Base-by-base conservation (phyloP, 2,113 vertebrate genomes). In the Thunnus maccoyii region DNA sequence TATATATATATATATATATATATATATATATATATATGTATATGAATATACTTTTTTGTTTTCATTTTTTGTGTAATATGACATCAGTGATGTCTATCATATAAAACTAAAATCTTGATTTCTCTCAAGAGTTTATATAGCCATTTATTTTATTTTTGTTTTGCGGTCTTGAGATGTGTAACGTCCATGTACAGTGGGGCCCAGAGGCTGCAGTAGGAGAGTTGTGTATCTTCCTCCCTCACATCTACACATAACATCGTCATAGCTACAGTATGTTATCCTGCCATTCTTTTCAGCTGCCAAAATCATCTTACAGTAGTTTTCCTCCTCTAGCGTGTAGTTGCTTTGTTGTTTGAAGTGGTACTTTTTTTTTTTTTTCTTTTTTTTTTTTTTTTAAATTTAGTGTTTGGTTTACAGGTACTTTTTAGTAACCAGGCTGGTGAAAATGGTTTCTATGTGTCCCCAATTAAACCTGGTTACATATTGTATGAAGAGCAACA, bases 81-180 rank as follows among this genome's bases (percentile, higher is more conserved):
- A 99, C 98, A 98, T 99, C 98, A 99, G 97, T 99, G 98, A 99
- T 99, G 98, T 99, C 98, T 97, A 67, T 96, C 97, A 96, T 98
- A 97, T 96, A 98, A 97, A 98, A 97, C 96, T 97, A 97, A 98
- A 93, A 97, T 99, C 98, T 99, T 99, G 98, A 97, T 99, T 99
- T 99, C 96, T 96, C 95, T 96, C 98, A 99, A 99, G 98, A 99
- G 96, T 95, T 97, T 96, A 97, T 96, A 96, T 95, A 96, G 95
- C 95, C 95, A 95, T 98, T 97, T 96, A 95, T 96, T 96, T 97
- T 89, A 87, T 90, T 87, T 88, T 88, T 69, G 61, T 87, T 95
- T 96, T 94, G 94, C 93, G 93, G 94, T 96, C 96, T 97, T 97
- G 94, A 96, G 87, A 95, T 96, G 95, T 97, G 96, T 97, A 96